A percentile compares a stretch with the other conserved stretches of the same genome.
Evolutionary conservation across 2,888 invertebrate species (phyloP).

Genomic region (Pherbina coryleti): DNA sequence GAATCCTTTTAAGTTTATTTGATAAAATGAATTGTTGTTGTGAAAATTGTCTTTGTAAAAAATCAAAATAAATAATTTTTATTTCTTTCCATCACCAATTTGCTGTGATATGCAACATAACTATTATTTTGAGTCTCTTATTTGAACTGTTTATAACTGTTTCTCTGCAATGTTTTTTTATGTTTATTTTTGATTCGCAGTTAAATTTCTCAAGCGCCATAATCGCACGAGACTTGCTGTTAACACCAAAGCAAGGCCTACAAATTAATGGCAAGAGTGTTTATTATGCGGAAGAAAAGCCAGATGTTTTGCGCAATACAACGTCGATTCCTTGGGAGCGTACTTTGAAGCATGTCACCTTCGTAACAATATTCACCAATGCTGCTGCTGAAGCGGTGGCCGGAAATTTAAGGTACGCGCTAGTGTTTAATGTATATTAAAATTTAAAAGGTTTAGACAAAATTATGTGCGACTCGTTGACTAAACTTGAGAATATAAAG

Average conservation of each 20-base stretch:
- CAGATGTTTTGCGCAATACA: conserved; percentile 17
- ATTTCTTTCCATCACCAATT: background rate
- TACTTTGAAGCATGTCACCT: conserved; percentile 77
- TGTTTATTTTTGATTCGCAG: conserved; percentile 44
- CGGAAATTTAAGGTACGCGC: conserved; percentile 62
- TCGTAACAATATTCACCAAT: conserved; percentile 72
- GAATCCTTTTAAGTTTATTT: no score
- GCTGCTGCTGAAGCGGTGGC: conserved; percentile 55
- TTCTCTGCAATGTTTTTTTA: background rate
- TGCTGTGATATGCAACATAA: background rate
- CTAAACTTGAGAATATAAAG: no score
- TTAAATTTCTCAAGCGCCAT: conserved; percentile 49
- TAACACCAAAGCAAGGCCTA: conserved; percentile 64
- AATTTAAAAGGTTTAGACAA: no score
- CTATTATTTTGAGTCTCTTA: background rate
- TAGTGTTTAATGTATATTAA: no score
- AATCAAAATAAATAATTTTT: background rate
- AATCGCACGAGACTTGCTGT: conserved; percentile 64
- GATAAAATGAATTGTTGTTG: background rate
- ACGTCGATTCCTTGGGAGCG: conserved; percentile 74
- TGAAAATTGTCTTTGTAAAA: background rate
- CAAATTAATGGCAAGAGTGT: conserved; percentile 63
- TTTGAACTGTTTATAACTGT: background rate
- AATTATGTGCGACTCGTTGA: no score
- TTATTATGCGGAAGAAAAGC: conserved; percentile 59